Base-by-base conservation (phyloP, 2,888 invertebrate genomes). In the Phrixothrix hirtus region DNA sequence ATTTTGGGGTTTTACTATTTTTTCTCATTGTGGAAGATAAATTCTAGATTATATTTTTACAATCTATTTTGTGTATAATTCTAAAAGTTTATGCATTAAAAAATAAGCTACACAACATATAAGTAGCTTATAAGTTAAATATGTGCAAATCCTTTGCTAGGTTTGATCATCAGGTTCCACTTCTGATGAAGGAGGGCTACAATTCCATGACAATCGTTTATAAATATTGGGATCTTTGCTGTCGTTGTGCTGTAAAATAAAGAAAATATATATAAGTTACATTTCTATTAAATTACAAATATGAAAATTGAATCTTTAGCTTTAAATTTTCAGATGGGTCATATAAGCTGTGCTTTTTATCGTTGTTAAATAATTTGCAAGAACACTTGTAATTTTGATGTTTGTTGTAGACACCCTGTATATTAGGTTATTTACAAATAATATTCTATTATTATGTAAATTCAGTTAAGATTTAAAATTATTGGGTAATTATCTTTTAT, bases 141-240 rank as follows among this genome's bases (percentile, higher is more conserved):
- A 59, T 58, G 62, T 60, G 61, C 64, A 67, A 59, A 68, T 67
- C 66, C 65, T 69, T 64, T 72, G 74, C 75, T 75, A 75, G 68
- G 74, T 75, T 61, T 72, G 75, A 70, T 75, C 73, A 67, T 72
- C 72, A 25, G 61, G 56, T 48, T 55, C 55, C 46, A 45, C 35
- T 46, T 48, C 53, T 10, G 57, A 52, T 29, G 45, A 32, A 29
- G 53, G 58, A 29, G 55, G 49, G 50, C 74, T 80, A 61, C 78
- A 81, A 71, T 84, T 83, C 82, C 83, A 83, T 10, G 83, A 83
- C 49, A 83, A 71, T 36, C 84, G 75, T 70, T 84, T 84, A 69
- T 83, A 80, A 59, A 83, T 83, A 55, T 77, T 78, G 37, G 77
- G 71, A 63, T 80, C 79, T 61, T 75, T 72, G 56, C 66, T 73